phyloP scores from a whole-genome alignment of 2,797 vertebrate species.

The Alfaro cultratus region DNA sequence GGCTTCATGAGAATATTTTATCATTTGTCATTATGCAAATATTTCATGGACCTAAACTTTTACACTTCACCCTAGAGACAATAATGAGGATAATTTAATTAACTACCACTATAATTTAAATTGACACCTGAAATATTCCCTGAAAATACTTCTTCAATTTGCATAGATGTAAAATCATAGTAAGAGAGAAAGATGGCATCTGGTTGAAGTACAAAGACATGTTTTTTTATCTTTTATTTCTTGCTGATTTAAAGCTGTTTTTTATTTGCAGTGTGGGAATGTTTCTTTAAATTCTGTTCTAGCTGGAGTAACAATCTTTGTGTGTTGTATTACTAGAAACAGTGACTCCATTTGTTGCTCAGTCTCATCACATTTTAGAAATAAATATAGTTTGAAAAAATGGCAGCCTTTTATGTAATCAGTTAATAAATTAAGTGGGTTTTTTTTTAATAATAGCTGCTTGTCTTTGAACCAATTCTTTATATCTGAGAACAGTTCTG shows the following conservation, averaged over 20 bases:
- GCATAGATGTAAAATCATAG: background rate
- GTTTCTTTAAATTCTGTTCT: background rate
- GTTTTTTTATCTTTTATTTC: background rate
- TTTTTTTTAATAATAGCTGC: constrained; percentile 3
- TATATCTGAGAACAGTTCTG: constrained; percentile 6
- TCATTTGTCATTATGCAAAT: background rate
- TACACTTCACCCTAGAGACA: background rate
- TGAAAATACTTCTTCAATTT: background rate
- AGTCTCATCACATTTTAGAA: background rate
- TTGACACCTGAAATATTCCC: background rate
- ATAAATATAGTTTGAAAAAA: background rate
- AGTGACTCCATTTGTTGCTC: background rate
- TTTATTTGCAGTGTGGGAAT: background rate
- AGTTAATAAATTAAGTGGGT: background rate
- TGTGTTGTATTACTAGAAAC: background rate
- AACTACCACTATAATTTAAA: background rate
- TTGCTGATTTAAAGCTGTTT: background rate
- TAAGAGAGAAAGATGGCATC: background rate
- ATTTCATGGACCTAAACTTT: background rate
- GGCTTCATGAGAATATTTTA: background rate
- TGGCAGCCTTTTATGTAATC: background rate
- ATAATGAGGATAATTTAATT: background rate
- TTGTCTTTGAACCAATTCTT: constrained; percentile 8
- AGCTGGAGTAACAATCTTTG: background rate
- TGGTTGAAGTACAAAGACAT: background rate